phyloP scores from a whole-genome alignment of 1,140 invertebrate genomes.

The Drosophila repleta region DNA sequence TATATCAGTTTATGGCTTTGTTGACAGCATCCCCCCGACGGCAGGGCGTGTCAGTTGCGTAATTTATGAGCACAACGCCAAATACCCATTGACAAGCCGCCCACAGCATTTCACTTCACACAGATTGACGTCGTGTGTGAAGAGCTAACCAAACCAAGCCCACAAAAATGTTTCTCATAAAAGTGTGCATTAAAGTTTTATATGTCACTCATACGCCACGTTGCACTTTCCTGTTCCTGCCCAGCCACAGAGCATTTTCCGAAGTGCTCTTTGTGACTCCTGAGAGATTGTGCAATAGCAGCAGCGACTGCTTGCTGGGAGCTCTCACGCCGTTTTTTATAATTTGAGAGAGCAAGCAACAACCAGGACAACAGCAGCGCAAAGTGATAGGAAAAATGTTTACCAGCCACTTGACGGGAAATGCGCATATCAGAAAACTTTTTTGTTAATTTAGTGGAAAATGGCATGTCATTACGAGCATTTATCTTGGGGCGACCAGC shows the following conservation, averaged over 20 bases:
- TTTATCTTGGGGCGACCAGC: slow-evolving; percentile 33
- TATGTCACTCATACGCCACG: slow-evolving; percentile 73
- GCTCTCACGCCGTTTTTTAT: slow-evolving; percentile 43
- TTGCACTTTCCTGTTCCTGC: slow-evolving; percentile 53
- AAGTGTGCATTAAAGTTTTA: slow-evolving; percentile 71
- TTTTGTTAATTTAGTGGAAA: slow-evolving; percentile 75
- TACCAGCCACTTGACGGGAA: slow-evolving; percentile 53
- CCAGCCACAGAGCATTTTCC: slow-evolving; percentile 40
- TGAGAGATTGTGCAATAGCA: slow-evolving; percentile 20
- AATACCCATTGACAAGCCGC: slow-evolving; percentile 40
- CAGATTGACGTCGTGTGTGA: slow-evolving; percentile 17
- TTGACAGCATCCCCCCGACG: slow-evolving; percentile 41
- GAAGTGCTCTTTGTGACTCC: slow-evolving; percentile 21
- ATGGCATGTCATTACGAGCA: slow-evolving; percentile 51
- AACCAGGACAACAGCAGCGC: not conserved
- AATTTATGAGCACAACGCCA: slow-evolving; percentile 56
- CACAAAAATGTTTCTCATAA: slow-evolving; percentile 49
- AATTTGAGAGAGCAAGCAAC: slow-evolving; percentile 29
- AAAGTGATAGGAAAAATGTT: slow-evolving; percentile 43
- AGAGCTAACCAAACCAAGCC: slow-evolving; percentile 9
- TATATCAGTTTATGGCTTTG: slow-evolving; percentile 59
- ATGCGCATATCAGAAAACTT: slow-evolving; percentile 57
- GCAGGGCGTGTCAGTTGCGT: slow-evolving; percentile 48
- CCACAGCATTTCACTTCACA: slow-evolving; percentile 7
- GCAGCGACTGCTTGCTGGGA: slow-evolving; percentile 7